Conservation (phyloP, 2,797 vertebrate genomes). For the Lithobates sylvaticus region DNA sequence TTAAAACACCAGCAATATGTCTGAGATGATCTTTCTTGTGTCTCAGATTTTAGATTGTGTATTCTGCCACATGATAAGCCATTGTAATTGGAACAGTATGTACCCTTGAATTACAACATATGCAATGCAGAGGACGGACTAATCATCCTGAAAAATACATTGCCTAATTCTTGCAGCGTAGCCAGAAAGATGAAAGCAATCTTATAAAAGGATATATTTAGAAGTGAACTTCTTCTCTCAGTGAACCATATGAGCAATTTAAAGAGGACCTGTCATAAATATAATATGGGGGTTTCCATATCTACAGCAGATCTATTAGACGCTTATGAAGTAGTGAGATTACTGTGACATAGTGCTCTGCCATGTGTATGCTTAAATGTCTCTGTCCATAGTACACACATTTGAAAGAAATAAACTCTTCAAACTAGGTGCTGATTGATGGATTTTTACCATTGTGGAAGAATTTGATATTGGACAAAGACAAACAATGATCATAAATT, state of each 20-base stretch:
- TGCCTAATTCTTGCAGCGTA: not conserved
- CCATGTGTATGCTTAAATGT: too few relatives aligned
- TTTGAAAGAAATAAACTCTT: too few relatives aligned
- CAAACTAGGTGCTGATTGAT: too few relatives aligned
- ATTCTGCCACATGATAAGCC: not conserved
- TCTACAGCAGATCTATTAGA: not conserved
- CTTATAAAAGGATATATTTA: not conserved
- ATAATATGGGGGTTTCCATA: not conserved
- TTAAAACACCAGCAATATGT: not conserved
- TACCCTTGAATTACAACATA: not conserved
- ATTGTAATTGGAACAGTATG: not conserved
- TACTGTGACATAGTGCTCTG: too few relatives aligned
- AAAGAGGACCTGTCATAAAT: not conserved
- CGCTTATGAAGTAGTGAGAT: not conserved
- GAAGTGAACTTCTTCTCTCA: not conserved
- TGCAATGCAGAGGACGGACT: not conserved
- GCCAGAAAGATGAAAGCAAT: slow-evolving; percentile 1
- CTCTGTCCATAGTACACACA: too few relatives aligned
- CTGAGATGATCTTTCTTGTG: not conserved
- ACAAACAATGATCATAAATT: too few relatives aligned
- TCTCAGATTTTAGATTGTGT: not conserved
- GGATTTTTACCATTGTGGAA: too few relatives aligned
- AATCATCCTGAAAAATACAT: not conserved
- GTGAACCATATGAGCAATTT: not conserved
- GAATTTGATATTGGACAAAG: too few relatives aligned